Evolutionary conservation across 2,797 vertebrate genomes (phyloP).

Genomic region (Pseudocheirus occidentalis): DNA sequence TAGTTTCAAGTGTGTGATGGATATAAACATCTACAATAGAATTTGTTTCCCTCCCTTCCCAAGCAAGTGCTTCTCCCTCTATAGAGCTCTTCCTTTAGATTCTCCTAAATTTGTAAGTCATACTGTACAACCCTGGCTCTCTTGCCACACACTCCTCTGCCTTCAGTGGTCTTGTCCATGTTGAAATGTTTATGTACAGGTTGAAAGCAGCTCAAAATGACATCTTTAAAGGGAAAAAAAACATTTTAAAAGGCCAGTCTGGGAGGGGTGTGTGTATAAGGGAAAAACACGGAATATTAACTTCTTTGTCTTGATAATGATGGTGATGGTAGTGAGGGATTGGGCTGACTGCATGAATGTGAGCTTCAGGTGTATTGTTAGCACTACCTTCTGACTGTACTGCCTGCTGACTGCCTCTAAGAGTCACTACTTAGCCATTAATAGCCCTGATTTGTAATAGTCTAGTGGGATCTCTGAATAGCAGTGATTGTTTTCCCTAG

Average conservation of each 20-base stretch:
- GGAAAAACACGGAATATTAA: background rate
- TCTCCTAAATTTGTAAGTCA: background rate
- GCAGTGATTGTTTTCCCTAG: constrained; percentile 14
- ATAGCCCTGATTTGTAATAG: constrained; percentile 9
- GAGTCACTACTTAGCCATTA: background rate
- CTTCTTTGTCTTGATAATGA: background rate
- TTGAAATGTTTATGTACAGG: background rate
- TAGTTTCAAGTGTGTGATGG: background rate
- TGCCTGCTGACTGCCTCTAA: background rate
- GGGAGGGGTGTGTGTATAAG: background rate
- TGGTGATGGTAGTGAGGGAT: background rate
- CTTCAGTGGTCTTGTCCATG: background rate
- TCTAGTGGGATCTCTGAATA: constrained; percentile 20
- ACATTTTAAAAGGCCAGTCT: background rate
- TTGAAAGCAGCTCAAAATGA: background rate
- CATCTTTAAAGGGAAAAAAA: background rate
- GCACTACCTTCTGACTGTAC: background rate
- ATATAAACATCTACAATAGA: background rate
- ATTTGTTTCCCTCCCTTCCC: background rate
- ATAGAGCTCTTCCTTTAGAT: background rate
- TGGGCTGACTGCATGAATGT: background rate
- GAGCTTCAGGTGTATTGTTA: background rate
- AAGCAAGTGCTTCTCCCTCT: background rate
- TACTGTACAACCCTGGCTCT: background rate
- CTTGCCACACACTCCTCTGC: background rate